These are phyloP conservation scores for Caenorhabditis imperialis DNA, from an alignment of 2,888 invertebrate genomes.

Conservation along the genomic window DNA sequence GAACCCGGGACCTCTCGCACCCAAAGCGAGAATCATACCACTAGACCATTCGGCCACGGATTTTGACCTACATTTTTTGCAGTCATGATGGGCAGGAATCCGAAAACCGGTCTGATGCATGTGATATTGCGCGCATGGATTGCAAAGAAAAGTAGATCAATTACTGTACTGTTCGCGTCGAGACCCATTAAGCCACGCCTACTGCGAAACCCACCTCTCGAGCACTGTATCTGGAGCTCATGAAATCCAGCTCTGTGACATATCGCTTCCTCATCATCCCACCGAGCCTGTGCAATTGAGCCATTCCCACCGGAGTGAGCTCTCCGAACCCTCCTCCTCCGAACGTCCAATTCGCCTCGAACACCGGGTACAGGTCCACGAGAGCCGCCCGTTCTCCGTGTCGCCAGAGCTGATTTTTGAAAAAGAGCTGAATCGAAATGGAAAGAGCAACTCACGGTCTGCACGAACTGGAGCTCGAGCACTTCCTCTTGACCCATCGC, in stretches of 20 bases:
- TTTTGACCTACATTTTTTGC: too few species aligned
- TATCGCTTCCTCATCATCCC: conserved; percentile 86
- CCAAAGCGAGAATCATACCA: conserved; percentile 79
- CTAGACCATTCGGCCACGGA: conserved; percentile 77
- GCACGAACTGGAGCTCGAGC: too few species aligned
- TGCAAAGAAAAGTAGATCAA: background rate
- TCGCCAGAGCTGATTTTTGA: conserved; percentile 59
- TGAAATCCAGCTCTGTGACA: conserved; percentile 81
- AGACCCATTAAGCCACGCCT: background rate
- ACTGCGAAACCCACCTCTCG: conserved; percentile 63
- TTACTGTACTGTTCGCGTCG: background rate
- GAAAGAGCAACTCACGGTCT: too few species aligned
- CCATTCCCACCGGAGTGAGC: conserved; percentile 60
- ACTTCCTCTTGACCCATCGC: too few species aligned
- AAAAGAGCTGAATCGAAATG: too few species aligned
- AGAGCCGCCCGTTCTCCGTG: conserved; percentile 70
- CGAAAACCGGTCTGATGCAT: too few species aligned
- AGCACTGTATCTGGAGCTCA: conserved; percentile 81
- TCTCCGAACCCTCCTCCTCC: conserved; percentile 64
- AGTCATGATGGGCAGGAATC: background rate
- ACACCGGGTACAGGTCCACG: conserved; percentile 41
- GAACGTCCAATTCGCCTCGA: conserved; percentile 60
- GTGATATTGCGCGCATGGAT: too few species aligned
- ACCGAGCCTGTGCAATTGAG: conserved; percentile 85
- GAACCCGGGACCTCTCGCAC: conserved; percentile 79